Conservation (phyloP, 2,797 vertebrate species). For the Sardinella longiceps region DNA sequence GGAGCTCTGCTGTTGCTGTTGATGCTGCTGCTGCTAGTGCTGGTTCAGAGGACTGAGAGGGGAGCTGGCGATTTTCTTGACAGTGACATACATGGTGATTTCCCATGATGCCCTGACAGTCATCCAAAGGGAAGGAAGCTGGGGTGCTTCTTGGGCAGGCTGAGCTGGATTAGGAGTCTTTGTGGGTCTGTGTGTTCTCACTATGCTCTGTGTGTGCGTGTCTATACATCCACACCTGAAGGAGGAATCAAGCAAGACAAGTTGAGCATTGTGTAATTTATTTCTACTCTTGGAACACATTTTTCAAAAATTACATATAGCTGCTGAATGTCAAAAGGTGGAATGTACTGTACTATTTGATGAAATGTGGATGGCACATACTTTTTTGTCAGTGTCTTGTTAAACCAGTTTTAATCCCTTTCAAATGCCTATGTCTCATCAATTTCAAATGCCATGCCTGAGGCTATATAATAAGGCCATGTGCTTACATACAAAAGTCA, state of each 20-base stretch:
- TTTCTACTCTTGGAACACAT: neutral
- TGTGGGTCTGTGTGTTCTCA: neutral
- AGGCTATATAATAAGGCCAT: neutral
- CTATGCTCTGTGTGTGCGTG: neutral
- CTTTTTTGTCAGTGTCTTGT: neutral
- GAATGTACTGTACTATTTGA: too few relatives aligned
- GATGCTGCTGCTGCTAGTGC: neutral
- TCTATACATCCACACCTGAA: neutral
- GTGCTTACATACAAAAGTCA: neutral
- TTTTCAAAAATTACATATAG: neutral
- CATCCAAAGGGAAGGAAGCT: neutral
- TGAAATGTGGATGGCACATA: too few relatives aligned
- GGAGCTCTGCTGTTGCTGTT: neutral
- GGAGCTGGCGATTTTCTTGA: conserved; percentile 26
- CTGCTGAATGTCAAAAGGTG: neutral
- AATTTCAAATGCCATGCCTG: neutral
- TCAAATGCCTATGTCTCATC: neutral
- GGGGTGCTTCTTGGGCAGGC: neutral
- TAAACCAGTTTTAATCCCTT: neutral
- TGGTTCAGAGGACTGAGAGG: neutral
- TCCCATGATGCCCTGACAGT: conserved; percentile 1
- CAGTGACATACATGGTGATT: conserved; percentile 18
- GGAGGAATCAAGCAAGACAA: neutral
- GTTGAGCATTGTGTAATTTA: neutral
- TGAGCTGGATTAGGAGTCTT: neutral